These are phyloP conservation scores for Takifugu ocellatus DNA, from an alignment of 2,797 vertebrate genomes.

Conservation along the genomic window DNA sequence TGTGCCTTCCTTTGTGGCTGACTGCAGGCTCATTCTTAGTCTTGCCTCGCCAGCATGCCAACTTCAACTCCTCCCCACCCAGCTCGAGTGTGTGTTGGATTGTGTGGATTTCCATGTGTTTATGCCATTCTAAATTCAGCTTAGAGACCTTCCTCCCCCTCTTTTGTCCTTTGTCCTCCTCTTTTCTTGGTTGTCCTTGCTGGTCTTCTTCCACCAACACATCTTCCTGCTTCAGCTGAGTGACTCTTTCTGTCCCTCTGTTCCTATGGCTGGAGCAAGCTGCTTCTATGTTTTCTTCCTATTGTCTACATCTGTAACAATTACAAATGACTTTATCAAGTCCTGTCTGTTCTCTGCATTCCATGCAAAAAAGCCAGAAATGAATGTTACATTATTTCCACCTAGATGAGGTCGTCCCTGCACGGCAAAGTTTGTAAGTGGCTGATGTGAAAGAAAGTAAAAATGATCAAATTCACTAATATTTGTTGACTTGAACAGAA, in stretches of 20 bases:
- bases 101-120: conserved; percentile 23
- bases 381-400: conserved; percentile 38
- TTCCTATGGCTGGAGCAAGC: background rate
- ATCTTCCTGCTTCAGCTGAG: conserved; percentile 11
- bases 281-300: conserved; percentile 3
- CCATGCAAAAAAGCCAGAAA: conserved; percentile 46
- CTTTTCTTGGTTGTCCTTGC: conserved; percentile 11
- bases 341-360: conserved; percentile 32
- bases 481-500: conserved; percentile 19
- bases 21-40: conserved; percentile 68
- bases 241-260: conserved; percentile 14
- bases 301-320: background rate
- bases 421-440: conserved; percentile 17
- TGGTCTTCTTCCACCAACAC: conserved; percentile 3
- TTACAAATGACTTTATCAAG: conserved; percentile 12
- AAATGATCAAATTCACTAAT: conserved; percentile 6
- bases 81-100: conserved; percentile 35
- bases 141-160: background rate
- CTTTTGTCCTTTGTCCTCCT: conserved; percentile 8
- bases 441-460: conserved; percentile 4
- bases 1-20: conserved; percentile 62
- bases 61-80: conserved; percentile 59
- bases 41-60: conserved; percentile 68
- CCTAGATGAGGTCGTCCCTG: conserved; percentile 15
- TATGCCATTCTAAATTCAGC: conserved; percentile 29